phyloP scores from a whole-genome alignment of 2,797 vertebrate genomes.

The Pogonophryne albipinna region DNA sequence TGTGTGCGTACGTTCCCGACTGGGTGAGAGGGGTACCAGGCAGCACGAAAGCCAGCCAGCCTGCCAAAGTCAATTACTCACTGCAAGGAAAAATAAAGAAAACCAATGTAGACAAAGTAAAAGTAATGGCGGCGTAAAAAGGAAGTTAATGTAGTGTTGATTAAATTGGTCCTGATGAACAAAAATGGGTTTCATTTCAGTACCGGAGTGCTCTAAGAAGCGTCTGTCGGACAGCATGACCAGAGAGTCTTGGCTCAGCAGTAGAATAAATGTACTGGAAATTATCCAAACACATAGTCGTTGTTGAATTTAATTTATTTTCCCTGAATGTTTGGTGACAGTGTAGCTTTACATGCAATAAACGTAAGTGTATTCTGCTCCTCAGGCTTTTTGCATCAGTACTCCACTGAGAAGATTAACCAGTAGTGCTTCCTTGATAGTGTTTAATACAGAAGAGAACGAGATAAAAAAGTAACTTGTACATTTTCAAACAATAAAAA shows the following conservation, averaged over 20 bases:
- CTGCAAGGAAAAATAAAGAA: constrained; percentile 3
- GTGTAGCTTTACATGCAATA: constrained; percentile 3
- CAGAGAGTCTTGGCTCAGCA: constrained; percentile 6
- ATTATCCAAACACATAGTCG: constrained; percentile 35
- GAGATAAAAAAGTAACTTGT: constrained; percentile 23
- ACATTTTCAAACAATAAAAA: constrained; percentile 22
- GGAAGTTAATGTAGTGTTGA: constrained; percentile 35
- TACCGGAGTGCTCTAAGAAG: constrained; percentile 10
- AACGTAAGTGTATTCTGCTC: constrained; percentile 20
- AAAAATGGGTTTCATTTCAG: constrained; percentile 44
- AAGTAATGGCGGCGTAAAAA: constrained; percentile 37
- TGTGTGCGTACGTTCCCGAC: not conserved
- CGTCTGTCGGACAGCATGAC: constrained; percentile 26
- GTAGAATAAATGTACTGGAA: constrained; percentile 48
- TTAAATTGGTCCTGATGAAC: constrained; percentile 59
- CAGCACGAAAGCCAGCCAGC: constrained; percentile 14
- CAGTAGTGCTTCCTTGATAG: constrained; percentile 7
- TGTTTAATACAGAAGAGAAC: constrained; percentile 7
- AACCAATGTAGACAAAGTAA: constrained; percentile 36
- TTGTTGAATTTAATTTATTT: constrained; percentile 37
- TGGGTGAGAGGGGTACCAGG: constrained; percentile 4
- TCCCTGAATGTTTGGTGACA: constrained; percentile 29
- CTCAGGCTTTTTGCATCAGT: constrained; percentile 9
- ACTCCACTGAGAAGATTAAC: constrained; percentile 37
- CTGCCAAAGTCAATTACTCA: constrained; percentile 48